These are phyloP conservation scores for Sebastes flavidus DNA, from an alignment of 2,797 vertebrate genomes.

Conservation along the genomic window DNA sequence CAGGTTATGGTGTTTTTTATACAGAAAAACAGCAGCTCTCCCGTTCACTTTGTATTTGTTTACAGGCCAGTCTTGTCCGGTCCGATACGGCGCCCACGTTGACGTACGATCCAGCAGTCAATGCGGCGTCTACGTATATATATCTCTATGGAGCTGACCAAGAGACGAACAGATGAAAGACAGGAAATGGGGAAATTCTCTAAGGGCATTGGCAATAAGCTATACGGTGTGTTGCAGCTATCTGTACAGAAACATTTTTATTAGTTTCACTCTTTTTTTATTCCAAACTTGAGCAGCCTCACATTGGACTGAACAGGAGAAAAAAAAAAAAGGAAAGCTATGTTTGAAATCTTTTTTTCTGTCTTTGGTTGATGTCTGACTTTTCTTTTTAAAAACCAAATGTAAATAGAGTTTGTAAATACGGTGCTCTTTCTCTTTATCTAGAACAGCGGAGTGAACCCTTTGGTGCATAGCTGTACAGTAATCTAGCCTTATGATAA, in stretches of 20 bases:
- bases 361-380: constrained; percentile 33
- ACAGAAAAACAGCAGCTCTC: too few species aligned
- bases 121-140: constrained; percentile 36
- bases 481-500: constrained; percentile 90
- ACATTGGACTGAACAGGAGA: constrained; percentile 70
- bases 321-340: constrained; percentile 52
- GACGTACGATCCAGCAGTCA: too few species aligned
- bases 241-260: constrained; percentile 84
- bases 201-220: constrained; percentile 99
- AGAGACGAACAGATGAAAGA: constrained; percentile 21
- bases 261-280: constrained; percentile 63
- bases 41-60: too few species aligned
- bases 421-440: constrained; percentile 81
- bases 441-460: constrained; percentile 88
- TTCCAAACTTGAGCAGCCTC: constrained; percentile 83
- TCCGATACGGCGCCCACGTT: too few species aligned
- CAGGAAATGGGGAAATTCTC: constrained; percentile 56
- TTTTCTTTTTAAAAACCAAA: constrained; percentile 64
- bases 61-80: too few species aligned
- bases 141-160: constrained; percentile 6
- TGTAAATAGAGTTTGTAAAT: constrained; percentile 94
- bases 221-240: constrained; percentile 91
- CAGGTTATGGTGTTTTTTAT: too few species aligned
- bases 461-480: constrained; percentile 91
- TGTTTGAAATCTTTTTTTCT: constrained; percentile 53